A percentile compares a stretch with the other conserved stretches of the same genome.
These are phyloP conservation scores for Toxotes jaculatrix DNA, from an alignment of 2,113 vertebrate species.

Conservation along the genomic window DNA sequence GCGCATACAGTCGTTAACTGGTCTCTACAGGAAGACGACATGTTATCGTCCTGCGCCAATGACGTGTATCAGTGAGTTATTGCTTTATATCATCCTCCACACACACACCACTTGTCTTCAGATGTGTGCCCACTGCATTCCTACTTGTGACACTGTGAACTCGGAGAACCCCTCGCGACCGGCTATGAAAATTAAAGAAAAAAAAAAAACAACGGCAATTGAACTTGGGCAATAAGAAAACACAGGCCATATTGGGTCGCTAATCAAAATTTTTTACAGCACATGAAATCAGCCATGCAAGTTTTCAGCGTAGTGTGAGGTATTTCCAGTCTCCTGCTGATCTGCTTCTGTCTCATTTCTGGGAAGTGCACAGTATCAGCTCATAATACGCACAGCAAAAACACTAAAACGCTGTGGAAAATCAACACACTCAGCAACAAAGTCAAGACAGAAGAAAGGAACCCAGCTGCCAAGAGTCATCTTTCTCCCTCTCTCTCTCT, in stretches of 20 bases:
- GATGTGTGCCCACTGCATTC: background rate
- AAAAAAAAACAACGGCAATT: background rate
- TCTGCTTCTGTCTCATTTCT: constrained; percentile 74
- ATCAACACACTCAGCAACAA: constrained; percentile 72
- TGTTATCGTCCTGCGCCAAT: background rate
- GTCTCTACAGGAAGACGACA: background rate
- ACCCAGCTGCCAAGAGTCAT: constrained; percentile 54
- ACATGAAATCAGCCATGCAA: constrained; percentile 17
- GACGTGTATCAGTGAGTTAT: background rate
- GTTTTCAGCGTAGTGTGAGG: constrained; percentile 47
- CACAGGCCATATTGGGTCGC: constrained; percentile 4
- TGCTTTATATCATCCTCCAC: background rate
- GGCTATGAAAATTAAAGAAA: constrained; percentile 8
- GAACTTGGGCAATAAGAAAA: constrained; percentile 16
- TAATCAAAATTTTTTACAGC: constrained; percentile 38
- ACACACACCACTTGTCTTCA: background rate
- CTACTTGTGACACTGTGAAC: constrained; percentile 18
- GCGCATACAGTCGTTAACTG: background rate
- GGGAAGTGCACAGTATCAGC: constrained; percentile 64
- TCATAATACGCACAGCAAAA: constrained; percentile 61
- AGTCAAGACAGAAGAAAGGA: constrained; percentile 58
- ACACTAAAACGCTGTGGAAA: constrained; percentile 68
- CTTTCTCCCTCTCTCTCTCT: constrained; percentile 34
- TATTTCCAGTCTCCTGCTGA: constrained; percentile 59
- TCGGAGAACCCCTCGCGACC: background rate